A percentile compares a stretch with the other conserved stretches of the same genome.
Conservation (phyloP, 2,888 invertebrate genomes). For the Agonopterix heracliana region DNA sequence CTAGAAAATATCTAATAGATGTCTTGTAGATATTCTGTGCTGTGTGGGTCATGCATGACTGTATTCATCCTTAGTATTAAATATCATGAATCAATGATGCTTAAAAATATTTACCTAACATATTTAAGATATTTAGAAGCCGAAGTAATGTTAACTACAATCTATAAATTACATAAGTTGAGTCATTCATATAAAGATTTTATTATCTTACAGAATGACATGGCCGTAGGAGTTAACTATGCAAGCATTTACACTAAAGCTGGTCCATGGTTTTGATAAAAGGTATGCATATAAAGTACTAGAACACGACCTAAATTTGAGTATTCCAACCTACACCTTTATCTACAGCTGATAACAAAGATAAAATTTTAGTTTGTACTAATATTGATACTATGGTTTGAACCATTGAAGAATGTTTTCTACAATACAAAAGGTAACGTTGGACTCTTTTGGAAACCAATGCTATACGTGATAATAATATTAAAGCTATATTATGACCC, state of each 20-base stretch:
- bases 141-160: too few relatives aligned
- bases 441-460: slow-evolving; percentile 16
- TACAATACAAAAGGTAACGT: slow-evolving; percentile 6
- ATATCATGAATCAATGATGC: too few relatives aligned
- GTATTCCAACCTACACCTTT: slow-evolving; percentile 45
- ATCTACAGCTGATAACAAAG: slow-evolving; percentile 65
- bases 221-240: background rate
- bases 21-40: too few relatives aligned
- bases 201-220: background rate
- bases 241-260: slow-evolving; percentile 4
- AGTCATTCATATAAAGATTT: too few relatives aligned
- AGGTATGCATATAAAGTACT: slow-evolving; percentile 28
- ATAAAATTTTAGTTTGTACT: slow-evolving; percentile 57
- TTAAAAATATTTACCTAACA: too few relatives aligned
- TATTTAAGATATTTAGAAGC: too few relatives aligned
- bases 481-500: slow-evolving; percentile 6
- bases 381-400: slow-evolving; percentile 26
- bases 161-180: too few relatives aligned
- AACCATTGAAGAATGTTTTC: slow-evolving; percentile 13
- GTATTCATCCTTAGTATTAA: too few relatives aligned
- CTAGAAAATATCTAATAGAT: too few relatives aligned
- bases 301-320: slow-evolving; percentile 60
- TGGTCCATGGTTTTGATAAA: slow-evolving; percentile 23
- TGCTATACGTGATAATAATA: slow-evolving; percentile 38
- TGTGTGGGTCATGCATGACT: too few relatives aligned